Conservation (phyloP, 2,797 vertebrate genomes). For the Enoplosus armatus region DNA sequence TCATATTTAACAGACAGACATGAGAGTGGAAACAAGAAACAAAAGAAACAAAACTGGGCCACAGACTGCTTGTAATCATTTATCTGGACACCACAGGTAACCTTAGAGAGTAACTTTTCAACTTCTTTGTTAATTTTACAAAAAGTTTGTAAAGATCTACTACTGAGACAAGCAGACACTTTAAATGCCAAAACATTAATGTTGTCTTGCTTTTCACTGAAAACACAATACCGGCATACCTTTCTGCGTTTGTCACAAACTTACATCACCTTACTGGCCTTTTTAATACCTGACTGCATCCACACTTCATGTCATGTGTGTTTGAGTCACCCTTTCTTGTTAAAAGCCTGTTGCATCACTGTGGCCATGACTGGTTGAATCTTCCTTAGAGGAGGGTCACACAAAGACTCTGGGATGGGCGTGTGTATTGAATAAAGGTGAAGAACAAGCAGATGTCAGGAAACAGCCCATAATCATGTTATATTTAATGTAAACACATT, state of each 20-base stretch:
- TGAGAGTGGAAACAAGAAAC: background rate
- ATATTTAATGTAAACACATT: constrained; percentile 5
- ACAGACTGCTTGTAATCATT: constrained; percentile 23
- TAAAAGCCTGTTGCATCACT: constrained; percentile 68
- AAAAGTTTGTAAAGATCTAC: constrained; percentile 25
- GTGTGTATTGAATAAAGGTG: constrained; percentile 12
- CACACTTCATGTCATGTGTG: constrained; percentile 63
- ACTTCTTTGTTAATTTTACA: background rate
- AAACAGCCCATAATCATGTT: background rate
- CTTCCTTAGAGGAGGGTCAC: constrained; percentile 8
- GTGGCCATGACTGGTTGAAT: constrained; percentile 41
- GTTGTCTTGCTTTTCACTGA: background rate
- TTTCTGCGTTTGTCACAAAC: background rate
- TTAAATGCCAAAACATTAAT: too few species aligned
- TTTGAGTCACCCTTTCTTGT: constrained; percentile 72
- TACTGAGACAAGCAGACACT: background rate
- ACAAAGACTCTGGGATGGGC: constrained; percentile 31
- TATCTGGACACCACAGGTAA: background rate
- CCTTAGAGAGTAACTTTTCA: constrained; percentile 17
- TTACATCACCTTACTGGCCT: constrained; percentile 12
- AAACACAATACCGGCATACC: background rate
- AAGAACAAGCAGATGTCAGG: constrained; percentile 6
- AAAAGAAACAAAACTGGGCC: background rate
- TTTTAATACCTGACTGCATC: constrained; percentile 61
- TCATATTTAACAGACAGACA: background rate